Percentiles rank a stretch among this genome's conserved stretches.
Conservation (phyloP, 64 coral and sea anemone genomes). For the Montipora efflorescens region DNA sequence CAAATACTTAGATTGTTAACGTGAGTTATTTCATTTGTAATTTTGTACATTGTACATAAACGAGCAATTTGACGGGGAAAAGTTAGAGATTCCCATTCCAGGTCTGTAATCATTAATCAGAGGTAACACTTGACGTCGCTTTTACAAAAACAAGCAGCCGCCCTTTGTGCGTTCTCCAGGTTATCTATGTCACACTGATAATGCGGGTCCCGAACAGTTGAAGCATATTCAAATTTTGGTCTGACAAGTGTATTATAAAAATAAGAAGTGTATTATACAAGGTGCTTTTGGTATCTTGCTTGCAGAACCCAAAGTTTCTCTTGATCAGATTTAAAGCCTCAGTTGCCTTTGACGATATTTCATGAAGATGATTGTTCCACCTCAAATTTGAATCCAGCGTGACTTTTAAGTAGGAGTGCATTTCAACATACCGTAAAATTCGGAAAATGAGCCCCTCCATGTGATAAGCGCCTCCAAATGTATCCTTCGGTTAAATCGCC, state of each 20-base stretch:
- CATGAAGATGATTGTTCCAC: conserved; percentile 9
- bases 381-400: background rate
- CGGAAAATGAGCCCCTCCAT: too few relatives aligned
- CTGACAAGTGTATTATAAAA: background rate
- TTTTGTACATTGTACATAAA: background rate
- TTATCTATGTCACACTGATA: conserved; percentile 26
- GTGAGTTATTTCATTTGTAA: background rate
- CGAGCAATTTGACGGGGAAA: too few relatives aligned
- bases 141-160: conserved; percentile 32
- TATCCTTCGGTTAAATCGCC: too few relatives aligned
- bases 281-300: conserved; percentile 9
- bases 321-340: background rate
- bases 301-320: conserved; percentile 50
- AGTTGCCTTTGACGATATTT: background rate
- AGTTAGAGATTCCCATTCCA: background rate
- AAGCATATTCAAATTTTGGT: conserved; percentile 42
- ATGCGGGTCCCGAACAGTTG: conserved; percentile 18
- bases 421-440: background rate
- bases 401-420: background rate
- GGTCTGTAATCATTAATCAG: background rate
- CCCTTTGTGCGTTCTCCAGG: conserved; percentile 38
- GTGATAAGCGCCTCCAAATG: too few relatives aligned
- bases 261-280: conserved; percentile 23
- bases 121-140: conserved; percentile 40
- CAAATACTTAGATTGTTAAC: background rate